Evolutionary conservation across 2,888 invertebrate species (phyloP).

Genomic region (Eristalinus sepulchralis): DNA sequence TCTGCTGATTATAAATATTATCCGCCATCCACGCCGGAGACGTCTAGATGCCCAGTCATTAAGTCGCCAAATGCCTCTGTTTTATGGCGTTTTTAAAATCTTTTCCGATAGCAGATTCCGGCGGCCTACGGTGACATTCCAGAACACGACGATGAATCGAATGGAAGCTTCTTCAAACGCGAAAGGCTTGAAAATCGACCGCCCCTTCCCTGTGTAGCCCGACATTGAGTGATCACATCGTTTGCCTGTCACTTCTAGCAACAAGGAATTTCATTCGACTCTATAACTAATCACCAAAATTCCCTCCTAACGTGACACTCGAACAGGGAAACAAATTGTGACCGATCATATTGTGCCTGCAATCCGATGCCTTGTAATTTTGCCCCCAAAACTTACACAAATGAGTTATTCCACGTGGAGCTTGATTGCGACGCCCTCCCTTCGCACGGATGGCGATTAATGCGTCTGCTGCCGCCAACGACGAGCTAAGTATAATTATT

Average conservation of each 20-base stretch:
- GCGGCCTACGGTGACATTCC: neutral
- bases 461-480: neutral
- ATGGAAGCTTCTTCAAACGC: neutral
- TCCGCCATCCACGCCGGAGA: neutral
- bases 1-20: conserved; percentile 11
- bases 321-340: conserved; percentile 11
- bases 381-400: neutral
- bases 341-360: conserved; percentile 11
- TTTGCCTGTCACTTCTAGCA: conserved; percentile 2
- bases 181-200: conserved; percentile 12
- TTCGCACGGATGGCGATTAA: neutral
- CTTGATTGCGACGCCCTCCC: neutral
- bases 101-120: neutral
- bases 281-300: neutral
- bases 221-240: conserved; percentile 8
- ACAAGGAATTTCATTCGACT: neutral
- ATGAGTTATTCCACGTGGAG: neutral
- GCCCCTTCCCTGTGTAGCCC: neutral
- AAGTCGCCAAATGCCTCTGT: neutral
- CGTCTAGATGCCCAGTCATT: conserved; percentile 12
- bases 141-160: neutral
- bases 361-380: conserved; percentile 1
- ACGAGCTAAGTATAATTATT: neutral
- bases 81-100: conserved; percentile 7
- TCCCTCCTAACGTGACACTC: conserved; percentile 6